Conservation (phyloP, 1,140 invertebrate species). For the Lordiphosa stackelbergi region DNA sequence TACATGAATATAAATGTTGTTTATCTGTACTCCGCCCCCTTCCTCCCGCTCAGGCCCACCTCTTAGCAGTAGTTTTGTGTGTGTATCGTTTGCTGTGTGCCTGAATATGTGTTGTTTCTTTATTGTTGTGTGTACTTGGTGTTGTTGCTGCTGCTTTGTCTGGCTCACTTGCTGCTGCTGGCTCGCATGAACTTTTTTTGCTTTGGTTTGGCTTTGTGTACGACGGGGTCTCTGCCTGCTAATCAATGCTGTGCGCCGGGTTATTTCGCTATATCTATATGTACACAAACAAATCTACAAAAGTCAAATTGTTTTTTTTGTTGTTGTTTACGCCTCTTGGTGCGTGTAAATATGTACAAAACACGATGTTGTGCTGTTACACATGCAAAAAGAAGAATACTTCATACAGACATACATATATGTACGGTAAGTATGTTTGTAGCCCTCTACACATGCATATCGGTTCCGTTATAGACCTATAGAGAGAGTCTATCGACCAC, state of each 20-base stretch:
- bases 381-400: conserved; percentile 31
- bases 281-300: conserved; percentile 76
- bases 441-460: conserved; percentile 28
- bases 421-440: conserved; percentile 3
- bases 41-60: conserved; percentile 16
- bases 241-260: conserved; percentile 73
- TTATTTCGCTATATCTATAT: conserved; percentile 74
- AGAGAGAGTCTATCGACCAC: neutral
- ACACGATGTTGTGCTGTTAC: conserved; percentile 44
- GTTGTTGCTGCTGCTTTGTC: conserved; percentile 36
- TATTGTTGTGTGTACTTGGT: conserved; percentile 74
- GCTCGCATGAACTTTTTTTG: conserved; percentile 65
- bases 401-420: neutral
- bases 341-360: conserved; percentile 73
- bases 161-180: conserved; percentile 44
- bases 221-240: conserved; percentile 39
- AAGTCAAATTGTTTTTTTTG: conserved; percentile 54
- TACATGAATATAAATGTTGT: conserved; percentile 75
- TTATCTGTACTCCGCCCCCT: conserved; percentile 52
- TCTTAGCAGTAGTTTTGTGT: conserved; percentile 51
- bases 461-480: conserved; percentile 16
- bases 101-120: conserved; percentile 60
- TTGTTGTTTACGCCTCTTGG: conserved; percentile 27
- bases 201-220: conserved; percentile 58
- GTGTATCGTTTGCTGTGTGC: conserved; percentile 50